Evolutionary conservation across 2,113 vertebrate genomes (phyloP).

Genomic region (Brachypteracias leptosomus): DNA sequence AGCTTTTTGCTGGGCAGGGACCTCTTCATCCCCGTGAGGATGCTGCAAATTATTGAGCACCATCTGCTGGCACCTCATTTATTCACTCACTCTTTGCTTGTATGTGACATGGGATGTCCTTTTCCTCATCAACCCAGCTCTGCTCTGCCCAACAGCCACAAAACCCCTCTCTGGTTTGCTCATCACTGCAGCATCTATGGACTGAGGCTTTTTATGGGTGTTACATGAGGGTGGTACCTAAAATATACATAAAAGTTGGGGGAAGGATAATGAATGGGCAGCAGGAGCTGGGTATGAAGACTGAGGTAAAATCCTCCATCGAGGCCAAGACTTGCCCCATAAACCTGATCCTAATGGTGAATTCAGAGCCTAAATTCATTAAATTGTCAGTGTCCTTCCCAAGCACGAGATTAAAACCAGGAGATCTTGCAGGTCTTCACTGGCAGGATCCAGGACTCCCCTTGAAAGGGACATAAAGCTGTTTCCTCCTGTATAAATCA

Average conservation of each 20-base stretch:
- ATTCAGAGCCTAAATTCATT: background rate
- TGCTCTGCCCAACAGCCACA: background rate
- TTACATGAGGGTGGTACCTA: background rate
- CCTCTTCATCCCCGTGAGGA: background rate
- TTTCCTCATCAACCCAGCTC: background rate
- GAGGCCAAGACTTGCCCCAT: background rate
- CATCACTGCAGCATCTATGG: rapidly evolving
- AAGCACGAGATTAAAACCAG: background rate
- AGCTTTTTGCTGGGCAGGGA: background rate
- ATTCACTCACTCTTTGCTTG: background rate
- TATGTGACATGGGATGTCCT: rapidly evolving
- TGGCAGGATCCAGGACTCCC: background rate
- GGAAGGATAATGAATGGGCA: background rate
- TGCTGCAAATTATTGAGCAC: conserved; percentile 14
- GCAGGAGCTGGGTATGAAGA: rapidly evolving
- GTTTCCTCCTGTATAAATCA: conserved; percentile 30
- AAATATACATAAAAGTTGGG: background rate
- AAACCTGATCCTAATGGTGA: background rate
- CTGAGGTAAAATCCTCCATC: background rate
- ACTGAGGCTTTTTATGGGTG: background rate
- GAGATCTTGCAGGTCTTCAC: background rate
- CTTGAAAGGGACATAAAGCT: background rate
- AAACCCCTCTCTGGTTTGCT: background rate
- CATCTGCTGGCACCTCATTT: conserved; percentile 48
- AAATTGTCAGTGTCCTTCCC: background rate